Percentiles rank a stretch among this genome's conserved stretches.
These are phyloP conservation scores for Rhea americana DNA, from an alignment of 2,113 vertebrate genomes.

Conservation along the genomic window DNA sequence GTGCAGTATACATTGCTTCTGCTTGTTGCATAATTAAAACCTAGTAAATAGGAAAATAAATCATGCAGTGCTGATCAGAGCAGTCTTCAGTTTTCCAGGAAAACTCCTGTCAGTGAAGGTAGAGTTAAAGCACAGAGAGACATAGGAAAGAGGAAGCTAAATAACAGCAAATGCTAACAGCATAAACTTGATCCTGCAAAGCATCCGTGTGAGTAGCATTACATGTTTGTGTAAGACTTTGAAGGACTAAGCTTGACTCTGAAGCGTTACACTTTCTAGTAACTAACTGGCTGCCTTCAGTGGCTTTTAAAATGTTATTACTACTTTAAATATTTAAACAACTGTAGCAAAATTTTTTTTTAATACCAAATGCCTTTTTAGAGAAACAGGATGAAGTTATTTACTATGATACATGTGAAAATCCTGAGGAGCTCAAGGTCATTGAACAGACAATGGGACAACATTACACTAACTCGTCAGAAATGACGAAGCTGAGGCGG, in stretches of 20 bases:
- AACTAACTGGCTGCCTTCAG: constrained; percentile 38
- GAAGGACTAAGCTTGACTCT: not conserved
- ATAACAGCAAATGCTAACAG: constrained; percentile 46
- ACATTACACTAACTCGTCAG: constrained; percentile 36
- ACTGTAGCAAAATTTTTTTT: constrained; percentile 38
- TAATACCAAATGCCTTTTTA: constrained; percentile 72
- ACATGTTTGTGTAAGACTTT: not conserved
- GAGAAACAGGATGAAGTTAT: constrained; percentile 95
- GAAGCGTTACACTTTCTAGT: not conserved
- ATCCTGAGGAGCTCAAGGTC: constrained; percentile 85
- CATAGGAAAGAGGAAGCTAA: constrained; percentile 46
- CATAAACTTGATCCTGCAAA: constrained; percentile 41
- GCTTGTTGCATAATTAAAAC: not conserved
- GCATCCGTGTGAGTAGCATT: not conserved
- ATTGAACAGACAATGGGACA: constrained; percentile 54
- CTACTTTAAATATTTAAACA: constrained; percentile 48
- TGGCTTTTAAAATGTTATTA: constrained; percentile 50
- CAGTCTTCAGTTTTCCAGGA: constrained; percentile 13
- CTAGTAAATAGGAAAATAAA: not conserved
- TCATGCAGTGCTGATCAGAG: not conserved
- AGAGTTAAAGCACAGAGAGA: constrained; percentile 20
- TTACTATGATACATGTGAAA: constrained; percentile 94
- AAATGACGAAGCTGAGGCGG: constrained; percentile 74
- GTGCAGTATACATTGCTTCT: not conserved
- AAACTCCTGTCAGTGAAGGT: not conserved